Conservation (phyloP, 1,140 invertebrate genomes). For the Camponotus pennsylvanicus region DNA sequence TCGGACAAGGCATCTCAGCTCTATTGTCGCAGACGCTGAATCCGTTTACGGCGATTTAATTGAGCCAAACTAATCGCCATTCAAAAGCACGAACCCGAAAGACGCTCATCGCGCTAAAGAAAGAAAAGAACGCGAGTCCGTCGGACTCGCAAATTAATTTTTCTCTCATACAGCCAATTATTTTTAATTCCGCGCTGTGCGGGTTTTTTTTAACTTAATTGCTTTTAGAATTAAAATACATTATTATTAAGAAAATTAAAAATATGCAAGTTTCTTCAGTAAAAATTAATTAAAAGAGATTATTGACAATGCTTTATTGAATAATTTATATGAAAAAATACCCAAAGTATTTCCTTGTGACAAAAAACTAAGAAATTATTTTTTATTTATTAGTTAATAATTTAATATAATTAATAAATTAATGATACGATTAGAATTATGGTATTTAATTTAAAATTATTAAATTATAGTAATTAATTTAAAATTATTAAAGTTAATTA, state of each 20-base stretch:
- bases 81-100: conserved; percentile 52
- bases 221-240: not conserved
- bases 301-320: not conserved
- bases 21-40: conserved; percentile 66
- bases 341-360: not conserved
- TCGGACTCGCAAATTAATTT: conserved; percentile 9
- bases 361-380: not conserved
- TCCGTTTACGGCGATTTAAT: conserved; percentile 72
- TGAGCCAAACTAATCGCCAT: conserved; percentile 77
- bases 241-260: conserved; percentile 9
- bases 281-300: not conserved
- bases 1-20: conserved; percentile 65
- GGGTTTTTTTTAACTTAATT: not conserved
- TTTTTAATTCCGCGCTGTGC: not conserved
- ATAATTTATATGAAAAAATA: conserved; percentile 3
- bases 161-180: not conserved
- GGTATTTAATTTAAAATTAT: conserved; percentile 15
- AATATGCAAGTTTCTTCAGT: not conserved
- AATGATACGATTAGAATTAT: not conserved
- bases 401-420: not conserved
- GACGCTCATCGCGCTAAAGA: conserved; percentile 1
- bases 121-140: not conserved
- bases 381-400: not conserved
- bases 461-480: not conserved
- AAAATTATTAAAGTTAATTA: conserved; percentile 17